Evolutionary conservation across 2,797 vertebrate species (phyloP).

Genomic region (Cottoperca gobio): DNA sequence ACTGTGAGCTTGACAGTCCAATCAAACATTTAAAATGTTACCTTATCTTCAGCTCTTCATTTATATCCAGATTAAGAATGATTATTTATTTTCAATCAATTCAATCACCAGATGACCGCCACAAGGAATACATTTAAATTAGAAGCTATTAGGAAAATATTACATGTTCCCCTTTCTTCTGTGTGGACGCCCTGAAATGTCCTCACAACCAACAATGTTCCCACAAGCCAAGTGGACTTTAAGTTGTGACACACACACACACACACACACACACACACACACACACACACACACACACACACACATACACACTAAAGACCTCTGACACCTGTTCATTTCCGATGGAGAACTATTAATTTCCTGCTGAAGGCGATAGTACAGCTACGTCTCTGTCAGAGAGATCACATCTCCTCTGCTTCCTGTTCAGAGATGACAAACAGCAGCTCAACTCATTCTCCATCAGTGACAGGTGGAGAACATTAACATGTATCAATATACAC

Average conservation of each 20-base stretch:
- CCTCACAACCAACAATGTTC: neutral
- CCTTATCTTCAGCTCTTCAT: neutral
- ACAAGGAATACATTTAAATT: too few relatives aligned
- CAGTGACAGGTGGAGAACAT: neutral
- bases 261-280: neutral
- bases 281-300: neutral
- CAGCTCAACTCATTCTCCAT: neutral
- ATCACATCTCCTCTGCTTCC: conserved; percentile 28
- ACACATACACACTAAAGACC: conserved; percentile 29
- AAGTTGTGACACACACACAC: neutral
- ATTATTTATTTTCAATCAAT: too few relatives aligned
- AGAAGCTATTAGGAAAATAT: neutral
- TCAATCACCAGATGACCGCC: too few relatives aligned
- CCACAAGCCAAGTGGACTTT: too few relatives aligned
- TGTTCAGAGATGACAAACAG: conserved; percentile 12
- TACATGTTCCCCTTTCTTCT: neutral
- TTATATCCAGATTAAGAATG: neutral
- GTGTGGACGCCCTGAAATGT: neutral
- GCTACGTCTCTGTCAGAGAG: conserved; percentile 22
- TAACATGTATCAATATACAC: neutral
- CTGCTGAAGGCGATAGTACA: conserved; percentile 26
- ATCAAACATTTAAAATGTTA: too few relatives aligned
- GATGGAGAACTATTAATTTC: conserved; percentile 69
- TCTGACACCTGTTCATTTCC: conserved; percentile 72
- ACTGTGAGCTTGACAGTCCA: neutral